Base-by-base conservation (phyloP, 2,113 vertebrate genomes). In the Himantopus leucocephalus region DNA sequence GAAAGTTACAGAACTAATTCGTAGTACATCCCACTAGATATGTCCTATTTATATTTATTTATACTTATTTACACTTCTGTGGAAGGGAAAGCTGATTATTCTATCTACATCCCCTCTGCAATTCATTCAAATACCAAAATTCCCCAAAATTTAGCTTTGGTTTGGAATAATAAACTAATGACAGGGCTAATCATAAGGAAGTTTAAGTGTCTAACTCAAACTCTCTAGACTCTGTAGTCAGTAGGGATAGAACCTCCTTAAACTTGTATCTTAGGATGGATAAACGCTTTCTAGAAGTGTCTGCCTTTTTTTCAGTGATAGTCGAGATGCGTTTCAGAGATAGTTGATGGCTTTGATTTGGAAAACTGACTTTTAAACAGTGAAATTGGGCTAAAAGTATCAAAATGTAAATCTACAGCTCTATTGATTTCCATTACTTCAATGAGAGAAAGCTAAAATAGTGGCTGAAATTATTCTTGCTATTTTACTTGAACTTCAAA, bases 401-500 rank as follows among this genome's bases (percentile, higher is more conserved):
- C 18, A 45, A 71, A 80, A 73, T 26, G 17, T 11, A 90, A 35
- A 70, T 45, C 17, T 84, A 50, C 3, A 68, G 24, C 23, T 73
- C 37, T 22, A 37, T 41, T 5, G 8, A 58, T 80, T 78, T 55
- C 23, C 18, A 34, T 77, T 43, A 39, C 6, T 70, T 94, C 47
- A 71, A 14, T 62, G 22, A 93, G 2, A 88, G 29, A 62, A 83
- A 80, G 12, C 4, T 35, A 62, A 92, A 93, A 55, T 14, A 2
- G 27, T 16, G 3, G 6, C 4, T 53, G 56, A 86, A 74, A 80
- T 71, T n/a, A 70, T 50, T 75, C 21, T 77, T 68, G 13, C 5
- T 41, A 24, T 59, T 93, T 86, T 72, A 85, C 80, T 23, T 62
- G 52, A 68, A 72, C n/a, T 68, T 92, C 41, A 84, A 83, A 70